phyloP scores from a whole-genome alignment of 1,140 invertebrate genomes.

The Zaprionus nigranus region DNA sequence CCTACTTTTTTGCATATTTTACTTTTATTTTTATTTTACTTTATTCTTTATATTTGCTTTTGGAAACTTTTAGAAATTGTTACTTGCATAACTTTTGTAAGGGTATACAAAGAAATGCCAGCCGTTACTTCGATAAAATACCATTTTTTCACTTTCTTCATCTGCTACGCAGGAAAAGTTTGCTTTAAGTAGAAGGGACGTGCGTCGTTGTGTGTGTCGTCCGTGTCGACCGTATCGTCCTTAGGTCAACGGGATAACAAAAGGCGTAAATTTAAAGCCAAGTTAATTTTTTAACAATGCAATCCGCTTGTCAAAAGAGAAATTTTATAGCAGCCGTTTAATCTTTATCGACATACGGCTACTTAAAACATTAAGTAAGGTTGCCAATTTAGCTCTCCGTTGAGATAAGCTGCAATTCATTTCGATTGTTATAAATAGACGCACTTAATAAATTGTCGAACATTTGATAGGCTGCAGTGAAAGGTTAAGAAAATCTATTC shows the following conservation, averaged over 20 bases:
- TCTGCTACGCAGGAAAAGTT: background rate
- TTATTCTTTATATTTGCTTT: slow-evolving; percentile 2
- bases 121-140: slow-evolving; percentile 43
- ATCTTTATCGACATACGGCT: slow-evolving; percentile 69
- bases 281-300: slow-evolving; percentile 82
- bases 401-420: slow-evolving; percentile 29
- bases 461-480: background rate
- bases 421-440: slow-evolving; percentile 40
- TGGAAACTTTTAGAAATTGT: slow-evolving; percentile 37
- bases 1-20: background rate
- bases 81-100: slow-evolving; percentile 24
- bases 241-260: slow-evolving; percentile 76
- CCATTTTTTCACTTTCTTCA: slow-evolving; percentile 48
- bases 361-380: slow-evolving; percentile 18
- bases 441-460: slow-evolving; percentile 31
- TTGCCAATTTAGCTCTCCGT: slow-evolving; percentile 18
- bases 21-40: background rate
- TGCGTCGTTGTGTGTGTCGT: slow-evolving; percentile 1
- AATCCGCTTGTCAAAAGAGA: slow-evolving; percentile 72
- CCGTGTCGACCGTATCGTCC: background rate
- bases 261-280: slow-evolving; percentile 80
- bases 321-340: slow-evolving; percentile 76
- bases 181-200: background rate
- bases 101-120: slow-evolving; percentile 38
- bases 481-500: background rate